Conservation (phyloP, 2,797 vertebrate species). For the Lacerta viridis region DNA sequence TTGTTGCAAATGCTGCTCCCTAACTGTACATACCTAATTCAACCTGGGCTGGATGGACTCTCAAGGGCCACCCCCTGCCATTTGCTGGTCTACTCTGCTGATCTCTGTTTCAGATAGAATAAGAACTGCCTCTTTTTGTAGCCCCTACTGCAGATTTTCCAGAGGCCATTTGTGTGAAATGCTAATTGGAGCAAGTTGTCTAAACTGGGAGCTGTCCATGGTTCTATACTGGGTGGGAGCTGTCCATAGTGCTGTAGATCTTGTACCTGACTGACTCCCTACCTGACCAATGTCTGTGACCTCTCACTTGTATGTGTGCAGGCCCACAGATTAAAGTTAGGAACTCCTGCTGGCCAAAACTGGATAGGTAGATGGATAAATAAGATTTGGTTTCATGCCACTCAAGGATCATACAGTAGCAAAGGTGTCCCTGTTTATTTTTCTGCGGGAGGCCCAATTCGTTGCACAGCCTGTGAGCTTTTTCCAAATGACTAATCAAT, state of each 20-base stretch:
- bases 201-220: not conserved
- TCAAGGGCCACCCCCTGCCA: too few relatives aligned
- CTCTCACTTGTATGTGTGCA: not conserved
- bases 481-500: constrained; percentile 60
- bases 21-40: too few relatives aligned
- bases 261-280: not conserved
- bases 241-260: not conserved
- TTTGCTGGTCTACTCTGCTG: too few relatives aligned
- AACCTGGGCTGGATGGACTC: too few relatives aligned
- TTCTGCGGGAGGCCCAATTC: not conserved
- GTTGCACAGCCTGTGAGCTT: not conserved
- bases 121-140: too few relatives aligned
- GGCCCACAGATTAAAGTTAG: not conserved
- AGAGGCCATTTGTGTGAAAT: too few relatives aligned
- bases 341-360: not conserved
- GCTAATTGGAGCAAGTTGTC: too few relatives aligned
- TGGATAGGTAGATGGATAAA: not conserved
- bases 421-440: constrained; percentile 11
- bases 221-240: not conserved
- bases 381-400: not conserved
- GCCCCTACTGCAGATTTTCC: too few relatives aligned
- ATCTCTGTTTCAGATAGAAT: too few relatives aligned
- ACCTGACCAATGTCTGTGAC: too few relatives aligned
- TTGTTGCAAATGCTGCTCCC: too few relatives aligned
- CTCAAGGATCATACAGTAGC: not conserved